Percentiles rank a stretch among this genome's conserved stretches.
These are phyloP conservation scores for Coreius guichenoti DNA, from an alignment of 2,797 vertebrate genomes.

Conservation along the genomic window DNA sequence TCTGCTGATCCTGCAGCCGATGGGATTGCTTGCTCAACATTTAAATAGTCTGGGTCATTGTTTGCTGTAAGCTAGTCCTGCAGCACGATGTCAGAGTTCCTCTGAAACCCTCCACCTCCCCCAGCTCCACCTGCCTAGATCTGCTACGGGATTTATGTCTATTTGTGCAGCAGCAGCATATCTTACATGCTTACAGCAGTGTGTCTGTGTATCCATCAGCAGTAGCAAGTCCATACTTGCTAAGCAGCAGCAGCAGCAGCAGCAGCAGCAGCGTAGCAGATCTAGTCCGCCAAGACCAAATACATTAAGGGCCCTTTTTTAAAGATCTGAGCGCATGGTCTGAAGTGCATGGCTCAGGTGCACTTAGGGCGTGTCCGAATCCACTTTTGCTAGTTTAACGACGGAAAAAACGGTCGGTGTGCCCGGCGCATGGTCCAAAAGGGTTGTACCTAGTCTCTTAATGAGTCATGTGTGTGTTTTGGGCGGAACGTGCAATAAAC, in stretches of 20 bases:
- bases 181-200: no score
- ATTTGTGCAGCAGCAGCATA: not conserved
- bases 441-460: no score
- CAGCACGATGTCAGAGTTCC: not conserved
- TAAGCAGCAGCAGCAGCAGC: no score
- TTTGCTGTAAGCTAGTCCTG: not conserved
- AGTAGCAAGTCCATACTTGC: not conserved
- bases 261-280: not conserved
- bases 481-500: no score
- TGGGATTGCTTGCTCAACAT: not conserved
- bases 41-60: not conserved
- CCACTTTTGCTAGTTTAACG: no score
- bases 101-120: not conserved
- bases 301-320: no score
- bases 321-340: no score
- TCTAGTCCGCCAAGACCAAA: not conserved
- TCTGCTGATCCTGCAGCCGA: not conserved
- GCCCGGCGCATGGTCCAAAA: no score
- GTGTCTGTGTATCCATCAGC: not conserved
- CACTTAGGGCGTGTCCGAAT: no score
- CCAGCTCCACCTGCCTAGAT: not conserved
- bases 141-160: not conserved
- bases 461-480: no score
- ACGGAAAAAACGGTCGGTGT: no score
- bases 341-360: no score